Evolutionary conservation across 2,113 vertebrate species (phyloP).

Genomic region (Trichechus manatus): DNA sequence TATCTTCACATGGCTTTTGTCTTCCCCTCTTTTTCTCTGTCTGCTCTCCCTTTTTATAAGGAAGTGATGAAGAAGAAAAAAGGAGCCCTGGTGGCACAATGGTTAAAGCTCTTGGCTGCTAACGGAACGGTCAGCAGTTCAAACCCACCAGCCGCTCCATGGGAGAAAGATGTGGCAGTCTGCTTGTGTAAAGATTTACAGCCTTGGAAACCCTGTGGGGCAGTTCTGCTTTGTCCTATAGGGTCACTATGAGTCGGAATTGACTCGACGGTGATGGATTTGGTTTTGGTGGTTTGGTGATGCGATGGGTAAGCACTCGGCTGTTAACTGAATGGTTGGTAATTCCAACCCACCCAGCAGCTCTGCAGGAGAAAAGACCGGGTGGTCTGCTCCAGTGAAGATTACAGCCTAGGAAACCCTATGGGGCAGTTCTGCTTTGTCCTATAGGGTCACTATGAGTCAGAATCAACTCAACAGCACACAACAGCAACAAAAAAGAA

Average conservation of each 20-base stretch:
- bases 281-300: not conserved
- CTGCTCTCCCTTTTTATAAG: not conserved
- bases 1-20: not conserved
- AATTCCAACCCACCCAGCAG: not conserved
- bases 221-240: not conserved
- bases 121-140: not conserved
- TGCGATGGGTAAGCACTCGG: not conserved
- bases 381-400: not conserved
- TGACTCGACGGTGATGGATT: no score
- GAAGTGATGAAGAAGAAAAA: not conserved
- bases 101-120: not conserved
- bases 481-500: not conserved
- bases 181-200: not conserved
- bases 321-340: not conserved
- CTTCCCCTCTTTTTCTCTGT: not conserved
- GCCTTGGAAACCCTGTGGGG: not conserved
- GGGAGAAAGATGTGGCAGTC: not conserved
- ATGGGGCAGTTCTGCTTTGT: not conserved
- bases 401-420: not conserved
- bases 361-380: not conserved
- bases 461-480: no score
- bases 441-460: not conserved
- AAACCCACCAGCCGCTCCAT: not conserved
- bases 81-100: not conserved
- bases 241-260: not conserved